Evolutionary conservation across 1,140 invertebrate genomes (phyloP), one percentile per base, ranked within the genome.

Genomic region (Steinernema khuongi): DNA sequence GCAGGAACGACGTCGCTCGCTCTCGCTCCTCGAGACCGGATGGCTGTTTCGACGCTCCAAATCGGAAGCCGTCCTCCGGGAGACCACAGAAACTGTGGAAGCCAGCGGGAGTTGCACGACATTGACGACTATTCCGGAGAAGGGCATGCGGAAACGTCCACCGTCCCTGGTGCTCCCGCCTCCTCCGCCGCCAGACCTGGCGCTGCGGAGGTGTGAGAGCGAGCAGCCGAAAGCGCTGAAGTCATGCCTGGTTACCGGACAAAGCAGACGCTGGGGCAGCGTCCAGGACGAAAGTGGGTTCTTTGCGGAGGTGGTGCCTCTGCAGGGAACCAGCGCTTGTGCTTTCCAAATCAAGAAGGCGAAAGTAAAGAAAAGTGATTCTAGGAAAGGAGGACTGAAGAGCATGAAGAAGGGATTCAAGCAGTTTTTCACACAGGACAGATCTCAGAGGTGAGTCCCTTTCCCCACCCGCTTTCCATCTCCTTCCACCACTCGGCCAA

Each of bases 341-440:
- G 50, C 50, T n/a, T 60, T 60, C 50, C 50, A 60, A 60, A 60
- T 60, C 11, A 60, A 60, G 26, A 60, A 60, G 50, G 14, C 50
- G 14, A 60, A 60, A 60, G 50, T 60, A n/a, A 60, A 60, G 26
- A 60, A 17, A 22, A 17, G 14, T 60, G 11, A 11, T 60, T 60
- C 50, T 22, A 60, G 50, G 50, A 60, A 60, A 60, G 50, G 50
- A 60, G 50, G 50, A 14, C 26, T 60, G 14, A 60, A 60, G 22
- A 60, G 26, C 50, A 60, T 60, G 50, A 60, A 60, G 22, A 60
- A 60, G 22, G 50, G 50, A 7, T 60, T 60, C 22, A 60, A 60
- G 19, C 50, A 60, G 22, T 60, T 60, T 22, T 60, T 60, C 50
- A 22, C 50, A 7, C 50, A 60, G 50, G 50, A 60, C 4, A 7